phyloP scores from a whole-genome alignment of 2,113 vertebrate species.

The Dendropsophus ebraccatus region DNA sequence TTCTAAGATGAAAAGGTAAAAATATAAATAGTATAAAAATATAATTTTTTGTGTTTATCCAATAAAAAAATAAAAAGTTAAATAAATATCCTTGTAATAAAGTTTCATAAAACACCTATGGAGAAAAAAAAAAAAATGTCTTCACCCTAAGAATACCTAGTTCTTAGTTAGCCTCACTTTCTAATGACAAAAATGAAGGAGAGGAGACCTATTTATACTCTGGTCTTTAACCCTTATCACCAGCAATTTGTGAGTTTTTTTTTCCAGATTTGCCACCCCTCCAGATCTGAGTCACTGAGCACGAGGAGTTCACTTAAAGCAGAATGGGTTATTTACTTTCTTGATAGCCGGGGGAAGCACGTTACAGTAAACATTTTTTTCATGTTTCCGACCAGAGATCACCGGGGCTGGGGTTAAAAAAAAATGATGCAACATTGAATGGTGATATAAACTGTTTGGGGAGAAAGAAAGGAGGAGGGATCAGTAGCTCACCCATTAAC shows the following conservation, averaged over 20 bases:
- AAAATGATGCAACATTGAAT: conserved; percentile 53
- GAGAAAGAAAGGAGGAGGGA: conserved; percentile 13
- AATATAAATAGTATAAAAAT: background rate
- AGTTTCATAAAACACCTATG: background rate
- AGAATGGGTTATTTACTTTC: conserved; percentile 41
- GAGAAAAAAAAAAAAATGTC: background rate
- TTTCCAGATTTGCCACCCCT: background rate
- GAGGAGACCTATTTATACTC: conserved; percentile 53
- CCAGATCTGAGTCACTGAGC: conserved; percentile 46
- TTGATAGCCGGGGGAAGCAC: conserved; percentile 52
- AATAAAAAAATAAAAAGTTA: background rate
- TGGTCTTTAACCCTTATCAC: conserved; percentile 54
- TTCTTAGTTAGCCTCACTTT: conserved; percentile 46
- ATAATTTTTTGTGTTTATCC: background rate
- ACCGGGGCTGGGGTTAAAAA: conserved; percentile 45
- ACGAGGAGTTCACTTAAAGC: conserved; percentile 44
- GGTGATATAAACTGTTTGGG: conserved; percentile 45
- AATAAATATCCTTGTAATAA: conserved; percentile 27
- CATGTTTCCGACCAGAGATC: conserved; percentile 58
- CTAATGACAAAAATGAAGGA: conserved; percentile 54
- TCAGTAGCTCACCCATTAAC: background rate
- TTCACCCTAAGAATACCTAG: conserved; percentile 12
- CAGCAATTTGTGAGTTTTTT: conserved; percentile 47
- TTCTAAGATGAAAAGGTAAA: too few relatives aligned
- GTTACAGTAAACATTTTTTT: conserved; percentile 57